Conservation (phyloP, 2,888 invertebrate genomes). For the Megaustenia siamemsis region DNA sequence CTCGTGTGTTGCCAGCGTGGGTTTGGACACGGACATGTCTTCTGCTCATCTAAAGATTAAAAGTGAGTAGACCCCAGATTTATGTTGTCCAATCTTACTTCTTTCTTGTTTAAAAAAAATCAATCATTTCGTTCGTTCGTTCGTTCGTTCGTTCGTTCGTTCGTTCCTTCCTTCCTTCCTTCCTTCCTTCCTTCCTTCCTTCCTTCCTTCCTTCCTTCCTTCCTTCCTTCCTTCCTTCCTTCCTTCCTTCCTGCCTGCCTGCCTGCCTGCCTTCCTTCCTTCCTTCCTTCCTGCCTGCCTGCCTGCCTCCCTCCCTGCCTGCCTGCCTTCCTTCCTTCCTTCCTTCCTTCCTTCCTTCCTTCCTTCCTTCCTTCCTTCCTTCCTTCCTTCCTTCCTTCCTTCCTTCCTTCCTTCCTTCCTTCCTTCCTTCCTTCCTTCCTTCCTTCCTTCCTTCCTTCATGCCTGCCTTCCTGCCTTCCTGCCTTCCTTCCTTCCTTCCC, state of each 20-base stretch:
- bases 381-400: background rate
- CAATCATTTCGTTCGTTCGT: background rate
- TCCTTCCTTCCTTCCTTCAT: background rate
- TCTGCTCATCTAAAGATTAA: constrained; percentile 65
- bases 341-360: background rate
- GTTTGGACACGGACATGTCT: constrained; percentile 63
- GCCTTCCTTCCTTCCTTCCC: background rate
- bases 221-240: too few relatives aligned
- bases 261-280: background rate
- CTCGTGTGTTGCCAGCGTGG: constrained; percentile 68
- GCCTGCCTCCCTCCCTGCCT: background rate
- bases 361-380: background rate
- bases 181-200: too few relatives aligned
- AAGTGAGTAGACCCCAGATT: constrained; percentile 56
- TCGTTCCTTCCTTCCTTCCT: too few relatives aligned
- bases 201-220: too few relatives aligned
- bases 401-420: too few relatives aligned
- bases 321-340: background rate
- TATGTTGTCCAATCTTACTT: background rate
- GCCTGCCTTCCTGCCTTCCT: too few relatives aligned
- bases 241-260: background rate
- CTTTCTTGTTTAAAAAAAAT: background rate
- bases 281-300: background rate
- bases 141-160: too few relatives aligned
- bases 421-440: background rate